These are phyloP conservation scores for Drosophila sturtevanti DNA, from an alignment of 1,140 invertebrate species.

Conservation along the genomic window DNA sequence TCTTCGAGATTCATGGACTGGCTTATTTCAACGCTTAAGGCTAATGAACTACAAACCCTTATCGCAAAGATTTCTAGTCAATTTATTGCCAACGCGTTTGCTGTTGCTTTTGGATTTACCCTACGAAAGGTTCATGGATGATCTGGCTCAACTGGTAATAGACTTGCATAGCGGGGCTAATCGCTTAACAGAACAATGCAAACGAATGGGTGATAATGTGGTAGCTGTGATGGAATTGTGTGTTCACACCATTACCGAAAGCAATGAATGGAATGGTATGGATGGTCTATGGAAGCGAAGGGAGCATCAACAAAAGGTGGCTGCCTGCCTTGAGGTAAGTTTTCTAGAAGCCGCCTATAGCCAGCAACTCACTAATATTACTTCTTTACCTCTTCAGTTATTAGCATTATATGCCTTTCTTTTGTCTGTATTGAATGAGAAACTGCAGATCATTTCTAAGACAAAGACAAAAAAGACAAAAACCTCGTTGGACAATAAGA, in stretches of 20 bases:
- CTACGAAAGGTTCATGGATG: slow-evolving; percentile 76
- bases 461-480: slow-evolving; percentile 64
- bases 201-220: slow-evolving; percentile 65
- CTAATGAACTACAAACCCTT: slow-evolving; percentile 72
- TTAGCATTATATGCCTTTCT: slow-evolving; percentile 78
- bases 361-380: no score
- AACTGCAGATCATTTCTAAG: slow-evolving; percentile 67
- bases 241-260: slow-evolving; percentile 57
- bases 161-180: slow-evolving; percentile 55
- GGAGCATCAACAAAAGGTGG: slow-evolving; percentile 65
- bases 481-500: slow-evolving; percentile 41
- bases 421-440: slow-evolving; percentile 74
- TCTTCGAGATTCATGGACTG: slow-evolving; percentile 69
- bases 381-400: slow-evolving; percentile 53
- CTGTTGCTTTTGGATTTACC: slow-evolving; percentile 70
- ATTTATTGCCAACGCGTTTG: slow-evolving; percentile 78
- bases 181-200: slow-evolving; percentile 57
- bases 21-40: slow-evolving; percentile 69
- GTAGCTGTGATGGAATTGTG: slow-evolving; percentile 51
- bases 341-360: no score
- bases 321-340: slow-evolving; percentile 70
- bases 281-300: slow-evolving; percentile 74
- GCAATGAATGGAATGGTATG: slow-evolving; percentile 60
- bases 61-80: slow-evolving; percentile 82
- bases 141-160: slow-evolving; percentile 66